Evolutionary conservation across 2,888 invertebrate genomes (phyloP).

Genomic region (Ormyrus nitidulus): DNA sequence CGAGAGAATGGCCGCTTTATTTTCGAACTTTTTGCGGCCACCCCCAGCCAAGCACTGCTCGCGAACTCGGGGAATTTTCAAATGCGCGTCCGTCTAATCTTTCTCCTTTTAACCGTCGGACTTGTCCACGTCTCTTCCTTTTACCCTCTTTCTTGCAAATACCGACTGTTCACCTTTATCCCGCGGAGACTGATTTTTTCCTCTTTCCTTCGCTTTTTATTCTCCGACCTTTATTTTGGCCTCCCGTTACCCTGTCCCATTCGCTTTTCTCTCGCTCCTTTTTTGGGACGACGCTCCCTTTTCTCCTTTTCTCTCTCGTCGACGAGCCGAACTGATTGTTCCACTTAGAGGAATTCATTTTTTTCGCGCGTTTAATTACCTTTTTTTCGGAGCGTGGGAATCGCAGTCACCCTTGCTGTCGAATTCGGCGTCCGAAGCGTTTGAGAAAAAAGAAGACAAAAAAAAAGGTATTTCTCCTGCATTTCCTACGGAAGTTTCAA

Average conservation of each 20-base stretch:
- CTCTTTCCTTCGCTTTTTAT: neutral
- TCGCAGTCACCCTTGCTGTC: neutral
- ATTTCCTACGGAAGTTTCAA: too few species aligned
- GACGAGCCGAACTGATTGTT: constrained; percentile 62
- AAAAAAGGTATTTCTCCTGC: too few species aligned
- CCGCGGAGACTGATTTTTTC: neutral
- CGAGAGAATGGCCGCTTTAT: neutral
- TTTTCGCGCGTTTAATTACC: constrained; percentile 65
- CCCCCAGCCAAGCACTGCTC: neutral
- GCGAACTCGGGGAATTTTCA: neutral
- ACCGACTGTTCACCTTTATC: too few species aligned
- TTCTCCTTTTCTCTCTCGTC: neutral
- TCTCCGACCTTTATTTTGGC: neutral
- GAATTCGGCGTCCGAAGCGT: neutral
- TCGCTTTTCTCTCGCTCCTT: neutral
- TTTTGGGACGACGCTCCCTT: neutral
- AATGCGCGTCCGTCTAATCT: neutral
- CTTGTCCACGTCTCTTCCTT: constrained; percentile 6
- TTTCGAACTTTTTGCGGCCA: neutral
- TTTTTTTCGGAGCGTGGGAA: constrained; percentile 56
- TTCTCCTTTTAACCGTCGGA: neutral
- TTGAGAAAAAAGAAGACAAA: neutral
- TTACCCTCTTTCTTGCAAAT: too few species aligned
- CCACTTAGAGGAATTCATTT: constrained; percentile 65
- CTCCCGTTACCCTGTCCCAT: neutral